These are phyloP conservation scores for Amitus sp. DNA, from an alignment of 2,888 invertebrate genomes.

Conservation along the genomic window DNA sequence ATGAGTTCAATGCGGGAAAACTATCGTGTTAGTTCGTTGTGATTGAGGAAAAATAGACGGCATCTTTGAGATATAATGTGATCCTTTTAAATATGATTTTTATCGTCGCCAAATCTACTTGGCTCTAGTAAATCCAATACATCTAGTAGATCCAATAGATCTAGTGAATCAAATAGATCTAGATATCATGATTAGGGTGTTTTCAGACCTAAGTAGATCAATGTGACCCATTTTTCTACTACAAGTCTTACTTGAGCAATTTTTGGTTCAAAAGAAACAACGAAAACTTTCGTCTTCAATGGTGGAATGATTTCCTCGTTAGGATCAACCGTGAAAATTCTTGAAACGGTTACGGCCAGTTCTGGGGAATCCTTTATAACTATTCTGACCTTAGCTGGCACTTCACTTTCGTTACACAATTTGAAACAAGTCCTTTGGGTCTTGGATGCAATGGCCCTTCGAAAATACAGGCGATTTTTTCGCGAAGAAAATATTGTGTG, in stretches of 20 bases:
- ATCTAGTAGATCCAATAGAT: too few species aligned
- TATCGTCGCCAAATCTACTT: too few species aligned
- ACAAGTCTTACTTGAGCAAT: slow-evolving; percentile 1
- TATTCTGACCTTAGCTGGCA: slow-evolving; percentile 55
- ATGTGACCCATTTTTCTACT: too few species aligned
- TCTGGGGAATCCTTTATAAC: slow-evolving; percentile 32
- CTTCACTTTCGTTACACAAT: slow-evolving; percentile 62
- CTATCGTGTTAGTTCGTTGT: too few species aligned
- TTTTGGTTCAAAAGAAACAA: slow-evolving; percentile 64
- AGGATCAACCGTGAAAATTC: slow-evolving; percentile 59
- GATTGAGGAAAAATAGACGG: too few species aligned
- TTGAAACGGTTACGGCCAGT: slow-evolving; percentile 15
- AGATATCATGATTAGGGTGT: too few species aligned
- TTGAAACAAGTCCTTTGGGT: slow-evolving; percentile 54
- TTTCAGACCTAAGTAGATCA: too few species aligned
- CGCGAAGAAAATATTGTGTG: slow-evolving; percentile 59
- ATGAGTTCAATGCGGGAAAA: too few species aligned
- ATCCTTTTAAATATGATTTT: too few species aligned
- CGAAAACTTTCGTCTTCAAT: slow-evolving; percentile 55
- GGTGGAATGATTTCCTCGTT: slow-evolving; percentile 55
- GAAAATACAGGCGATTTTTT: slow-evolving; percentile 62
- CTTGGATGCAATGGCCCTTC: slow-evolving; percentile 59
- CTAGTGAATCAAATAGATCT: too few species aligned
- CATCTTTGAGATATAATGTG: too few species aligned
- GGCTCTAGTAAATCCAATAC: too few species aligned